Base-by-base conservation (phyloP, 2,113 vertebrate genomes). In the Mesitornis unicolor region DNA sequence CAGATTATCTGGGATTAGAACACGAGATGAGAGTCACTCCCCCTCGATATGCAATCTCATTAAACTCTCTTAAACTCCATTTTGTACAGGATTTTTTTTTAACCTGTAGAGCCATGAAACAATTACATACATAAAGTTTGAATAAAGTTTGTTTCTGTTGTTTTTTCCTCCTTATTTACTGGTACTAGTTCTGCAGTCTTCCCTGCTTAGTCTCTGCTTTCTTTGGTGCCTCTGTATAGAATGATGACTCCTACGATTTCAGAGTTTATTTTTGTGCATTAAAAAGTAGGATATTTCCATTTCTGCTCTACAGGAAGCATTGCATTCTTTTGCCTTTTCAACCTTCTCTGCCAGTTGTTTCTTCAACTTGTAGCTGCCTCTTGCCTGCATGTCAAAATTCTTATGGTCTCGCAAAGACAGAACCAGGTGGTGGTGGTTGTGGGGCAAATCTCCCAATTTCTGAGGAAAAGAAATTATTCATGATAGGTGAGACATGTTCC, bases 401-500 rank as follows among this genome's bases (percentile, higher is more conserved):
- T 91, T 93, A 42, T 5, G 43, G 36, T 80, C 53, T 87, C 3
- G 8, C 77, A 87, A 89, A 84, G 76, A 56, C 59, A 80, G 67
- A 89, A 77, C 25, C 54, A 90, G 43, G 14, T 90, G 80, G 40
- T 5, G 25, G 59, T 90, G 74, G 17, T 82, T 85, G 29, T 85
- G 68, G 54, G 84, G 47, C 59, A 85, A 90, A 86, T 93, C 43
- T 94, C 59, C 60, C 59, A 89, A 2, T 84, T 95, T 60, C 47
- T 90, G 86, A 96, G 73, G 68, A 90, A 90, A 91, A 91, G 5
- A 82, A 89, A 47, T 96, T 88, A 16, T 85, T 96, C 16, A 7
- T 88, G 82, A 77, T 93, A 74, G 54, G 63, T 93, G 92, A 80
- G 87, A 86, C 50, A 16, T 20, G 20, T 84, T 92, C 40, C 45